These are phyloP conservation scores for Lasioglossum pauxillum DNA, from an alignment of 2,888 invertebrate genomes.

Conservation along the genomic window DNA sequence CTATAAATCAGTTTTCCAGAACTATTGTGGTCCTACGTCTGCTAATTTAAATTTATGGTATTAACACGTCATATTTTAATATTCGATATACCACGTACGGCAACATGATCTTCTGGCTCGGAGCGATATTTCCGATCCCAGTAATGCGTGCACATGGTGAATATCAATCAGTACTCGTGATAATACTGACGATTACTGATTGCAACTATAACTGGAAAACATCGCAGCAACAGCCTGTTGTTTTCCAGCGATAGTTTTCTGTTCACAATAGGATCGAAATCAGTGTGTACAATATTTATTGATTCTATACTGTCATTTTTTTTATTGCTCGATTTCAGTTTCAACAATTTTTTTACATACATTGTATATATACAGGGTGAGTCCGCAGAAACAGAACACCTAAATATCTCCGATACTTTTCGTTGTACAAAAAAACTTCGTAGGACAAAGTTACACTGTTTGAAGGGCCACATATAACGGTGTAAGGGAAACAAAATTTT, in stretches of 20 bases:
- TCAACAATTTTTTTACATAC: not conserved
- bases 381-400: too few species aligned
- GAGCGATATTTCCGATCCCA: not conserved
- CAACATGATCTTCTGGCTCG: not conserved
- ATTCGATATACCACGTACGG: not conserved
- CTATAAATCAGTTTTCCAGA: too few species aligned
- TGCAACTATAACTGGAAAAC: not conserved
- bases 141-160: not conserved
- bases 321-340: too few species aligned
- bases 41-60: not conserved
- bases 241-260: not conserved
- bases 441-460: too few species aligned
- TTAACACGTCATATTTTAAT: not conserved
- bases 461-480: too few species aligned
- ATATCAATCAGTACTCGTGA: not conserved
- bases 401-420: too few species aligned
- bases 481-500: too few species aligned
- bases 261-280: not conserved
- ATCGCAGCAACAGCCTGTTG: not conserved
- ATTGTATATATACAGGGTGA: not conserved
- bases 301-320: not conserved
- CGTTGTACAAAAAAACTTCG: too few species aligned
- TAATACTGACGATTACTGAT: not conserved
- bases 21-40: not conserved
- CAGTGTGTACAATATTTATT: not conserved